A percentile compares a stretch with the other conserved stretches of the same genome.
Conservation (phyloP, 35 echinoderm and acorn worm genomes). For the Ophioderma brevispina region DNA sequence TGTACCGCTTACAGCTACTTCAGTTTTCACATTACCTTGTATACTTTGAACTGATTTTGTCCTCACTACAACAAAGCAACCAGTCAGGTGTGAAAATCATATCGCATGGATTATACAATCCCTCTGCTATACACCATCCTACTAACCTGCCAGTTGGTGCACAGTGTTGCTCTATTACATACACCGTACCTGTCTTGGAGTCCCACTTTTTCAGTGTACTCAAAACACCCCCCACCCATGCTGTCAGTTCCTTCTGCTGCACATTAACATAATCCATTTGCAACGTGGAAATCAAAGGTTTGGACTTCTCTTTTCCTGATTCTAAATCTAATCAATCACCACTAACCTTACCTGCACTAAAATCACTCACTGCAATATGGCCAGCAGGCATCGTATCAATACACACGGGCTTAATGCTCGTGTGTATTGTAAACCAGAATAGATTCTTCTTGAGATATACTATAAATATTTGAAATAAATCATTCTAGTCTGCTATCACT, state of each 20-base stretch:
- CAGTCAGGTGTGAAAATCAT: neutral
- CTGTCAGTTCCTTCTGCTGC: neutral
- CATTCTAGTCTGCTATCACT: neutral
- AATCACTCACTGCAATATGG: neutral
- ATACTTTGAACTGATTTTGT: neutral
- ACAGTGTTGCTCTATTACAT: neutral
- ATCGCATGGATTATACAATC: neutral
- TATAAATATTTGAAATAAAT: neutral
- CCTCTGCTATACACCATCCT: neutral
- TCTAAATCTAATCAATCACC: neutral
- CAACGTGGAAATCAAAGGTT: neutral
- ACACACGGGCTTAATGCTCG: neutral
- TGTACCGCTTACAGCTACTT: too few species aligned
- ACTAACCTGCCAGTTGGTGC: neutral
- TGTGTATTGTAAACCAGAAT: neutral
- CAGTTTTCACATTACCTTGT: neutral
- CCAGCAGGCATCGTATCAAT: neutral
- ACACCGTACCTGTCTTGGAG: neutral
- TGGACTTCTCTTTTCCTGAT: neutral
- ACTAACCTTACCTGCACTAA: neutral
- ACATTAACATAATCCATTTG: neutral
- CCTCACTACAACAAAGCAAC: neutral
- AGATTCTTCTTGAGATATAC: neutral
- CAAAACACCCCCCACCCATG: neutral
- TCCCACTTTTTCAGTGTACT: neutral